Evolutionary conservation across 2,797 vertebrate genomes (phyloP).

Genomic region (Acipenser oxyrinchus): DNA sequence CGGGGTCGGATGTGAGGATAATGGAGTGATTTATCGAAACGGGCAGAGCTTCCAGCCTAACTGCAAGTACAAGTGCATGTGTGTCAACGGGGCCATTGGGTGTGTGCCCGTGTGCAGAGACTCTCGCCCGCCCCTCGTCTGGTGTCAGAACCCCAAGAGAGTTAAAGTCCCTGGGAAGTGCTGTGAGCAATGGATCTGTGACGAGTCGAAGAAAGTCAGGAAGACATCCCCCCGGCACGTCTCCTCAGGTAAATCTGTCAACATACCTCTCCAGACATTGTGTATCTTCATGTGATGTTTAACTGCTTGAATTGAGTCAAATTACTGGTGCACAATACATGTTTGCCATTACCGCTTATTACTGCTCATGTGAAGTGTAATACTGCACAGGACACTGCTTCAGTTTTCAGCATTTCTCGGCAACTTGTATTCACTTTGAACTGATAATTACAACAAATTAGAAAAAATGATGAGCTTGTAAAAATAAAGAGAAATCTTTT

Average conservation of each 20-base stretch:
- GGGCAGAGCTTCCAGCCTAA: slow-evolving; percentile 90
- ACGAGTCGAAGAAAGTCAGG: slow-evolving; percentile 73
- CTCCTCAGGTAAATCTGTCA: slow-evolving; percentile 59
- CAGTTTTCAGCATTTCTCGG: too few species aligned
- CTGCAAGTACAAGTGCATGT: slow-evolving; percentile 93
- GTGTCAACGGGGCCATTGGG: slow-evolving; percentile 84
- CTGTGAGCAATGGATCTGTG: slow-evolving; percentile 91
- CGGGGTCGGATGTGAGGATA: slow-evolving; percentile 82
- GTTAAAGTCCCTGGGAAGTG: slow-evolving; percentile 76
- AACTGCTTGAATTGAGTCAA: too few species aligned
- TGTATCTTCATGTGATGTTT: too few species aligned
- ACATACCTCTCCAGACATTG: too few species aligned
- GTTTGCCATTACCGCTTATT: too few species aligned
- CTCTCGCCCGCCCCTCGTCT: slow-evolving; percentile 79
- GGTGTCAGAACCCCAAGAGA: slow-evolving; percentile 76
- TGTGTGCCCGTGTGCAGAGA: slow-evolving; percentile 77
- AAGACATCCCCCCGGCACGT: slow-evolving; percentile 76
- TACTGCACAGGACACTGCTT: too few species aligned
- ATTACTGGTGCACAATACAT: too few species aligned
- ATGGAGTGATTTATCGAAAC: slow-evolving; percentile 82
- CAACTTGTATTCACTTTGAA: too few species aligned
- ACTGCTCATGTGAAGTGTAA: too few species aligned
- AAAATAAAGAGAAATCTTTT: too few species aligned
- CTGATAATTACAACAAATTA: too few species aligned
- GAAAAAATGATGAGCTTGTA: too few species aligned